Evolutionary conservation across 2,888 invertebrate genomes (phyloP).

Genomic region (Rhorus exstirpatorius): DNA sequence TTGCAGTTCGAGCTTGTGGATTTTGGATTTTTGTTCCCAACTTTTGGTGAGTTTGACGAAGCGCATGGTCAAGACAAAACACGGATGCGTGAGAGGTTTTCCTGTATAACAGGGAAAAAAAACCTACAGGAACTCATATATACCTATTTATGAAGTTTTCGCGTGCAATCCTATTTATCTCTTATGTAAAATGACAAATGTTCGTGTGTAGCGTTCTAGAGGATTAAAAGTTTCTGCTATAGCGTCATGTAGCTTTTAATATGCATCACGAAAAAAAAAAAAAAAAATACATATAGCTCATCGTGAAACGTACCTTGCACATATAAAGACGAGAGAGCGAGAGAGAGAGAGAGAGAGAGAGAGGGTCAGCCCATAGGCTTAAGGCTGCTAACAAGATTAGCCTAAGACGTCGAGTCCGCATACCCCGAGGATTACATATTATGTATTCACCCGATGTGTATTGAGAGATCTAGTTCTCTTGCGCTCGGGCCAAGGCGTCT

Average conservation of each 20-base stretch:
- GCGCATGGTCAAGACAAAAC: neutral
- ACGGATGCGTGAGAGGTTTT: neutral
- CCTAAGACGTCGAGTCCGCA: constrained; percentile 85
- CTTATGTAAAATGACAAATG: constrained; percentile 83
- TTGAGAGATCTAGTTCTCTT: constrained; percentile 81
- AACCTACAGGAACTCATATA: constrained; percentile 12
- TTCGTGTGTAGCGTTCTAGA: constrained; percentile 81
- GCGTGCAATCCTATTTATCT: constrained; percentile 83
- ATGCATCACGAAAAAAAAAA: constrained; percentile 43
- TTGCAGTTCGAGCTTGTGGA: too few relatives aligned
- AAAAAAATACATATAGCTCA: constrained; percentile 24
- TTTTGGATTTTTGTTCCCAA: too few relatives aligned
- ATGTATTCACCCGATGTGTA: constrained; percentile 85
- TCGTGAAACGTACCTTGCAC: constrained; percentile 32
- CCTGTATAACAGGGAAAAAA: constrained; percentile 31
- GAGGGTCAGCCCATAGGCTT: constrained; percentile 84
- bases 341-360: constrained; percentile 62
- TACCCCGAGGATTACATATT: constrained; percentile 85
- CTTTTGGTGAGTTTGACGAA: too few relatives aligned
- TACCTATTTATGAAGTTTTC: constrained; percentile 47
- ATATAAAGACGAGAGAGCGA: constrained; percentile 66
- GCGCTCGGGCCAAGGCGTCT: constrained; percentile 64
- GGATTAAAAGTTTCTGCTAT: constrained; percentile 83
- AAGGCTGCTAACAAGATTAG: constrained; percentile 85
- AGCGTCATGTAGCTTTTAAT: constrained; percentile 45